Base-by-base conservation (phyloP, 2,888 invertebrate species). In the Tanytarsus gracilentus region DNA sequence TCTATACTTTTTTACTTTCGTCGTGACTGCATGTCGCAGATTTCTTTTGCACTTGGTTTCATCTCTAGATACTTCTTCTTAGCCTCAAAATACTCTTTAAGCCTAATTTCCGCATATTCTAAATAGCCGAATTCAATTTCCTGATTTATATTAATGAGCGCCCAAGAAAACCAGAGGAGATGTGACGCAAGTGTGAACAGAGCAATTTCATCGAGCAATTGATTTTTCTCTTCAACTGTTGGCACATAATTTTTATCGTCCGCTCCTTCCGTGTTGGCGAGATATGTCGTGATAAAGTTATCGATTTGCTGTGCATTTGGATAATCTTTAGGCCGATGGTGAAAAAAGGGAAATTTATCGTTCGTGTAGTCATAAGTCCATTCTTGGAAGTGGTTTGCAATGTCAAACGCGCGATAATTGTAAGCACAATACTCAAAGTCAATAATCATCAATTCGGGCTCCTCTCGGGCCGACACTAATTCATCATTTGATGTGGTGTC, bases 391-490 rank as follows among this genome's bases (percentile, higher is more conserved):
- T 96, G 96, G 73, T 96, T 96, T 3, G 95, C 95, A 53, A 96
- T 76, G 72, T 96, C 96, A 72, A 94, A 96, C 0, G 87, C 93
- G 55, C 95, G 78, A 67, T 90, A 90, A 70, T 96, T 95, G 74
- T 96, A 96, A 0, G 94, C 89, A 72, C 94, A 94, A 70, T 95
- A 96, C 74, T 96, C 95, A 70, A 91, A 96, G 71, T 96, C 96
- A 68, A 91, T 92, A 26, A 92, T 77, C 14, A 88, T 85, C 29
- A 92, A 73, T 64, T 81, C 80, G 1, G 83, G 82, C 58, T 80
- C 78, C 0, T 76, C 76, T 11, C 21, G 18, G 14, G n/a, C n/a
- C n/a, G n/a, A n/a, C 1, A 8, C 21, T 21, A 25, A 51, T 11
- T 40, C 29, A 8, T 61, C 51, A 3, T 66, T 67, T 49, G 65